Base-by-base conservation (phyloP, 2,888 invertebrate genomes). In the Bugulina stolonifera region DNA sequence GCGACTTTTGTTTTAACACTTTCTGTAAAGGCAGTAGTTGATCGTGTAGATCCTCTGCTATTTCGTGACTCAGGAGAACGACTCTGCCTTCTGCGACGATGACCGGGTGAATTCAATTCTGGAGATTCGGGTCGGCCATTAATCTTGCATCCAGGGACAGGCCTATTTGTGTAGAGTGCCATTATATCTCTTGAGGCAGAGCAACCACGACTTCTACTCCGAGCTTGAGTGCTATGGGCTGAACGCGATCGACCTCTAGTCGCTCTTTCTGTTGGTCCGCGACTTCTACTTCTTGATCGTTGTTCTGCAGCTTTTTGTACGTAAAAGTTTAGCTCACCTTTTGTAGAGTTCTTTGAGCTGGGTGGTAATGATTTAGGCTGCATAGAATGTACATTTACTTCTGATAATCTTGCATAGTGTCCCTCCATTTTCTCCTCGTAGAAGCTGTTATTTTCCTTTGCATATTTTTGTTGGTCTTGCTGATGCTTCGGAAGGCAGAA, bases 101-200 rank as follows among this genome's bases (percentile, higher is more conserved):
- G 64, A 32, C 29, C 32, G 27, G 5, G 3, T 5, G 64, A 64
- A 14, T 27, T n/a, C 5, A 22, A 10, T 14, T 29, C 64, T 27
- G 64, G 64, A 25, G 64, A 64, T 5, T 14, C 18, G 32, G 64
- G 32, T 32, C 25, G 25, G 14, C 32, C 5, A 32, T 32, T 22
- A 2, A 64, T 27, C n/a, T 32, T 64, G n/a, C 34, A 32, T 25
- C 64, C 64, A 29, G 64, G 32, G 2, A 64, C 32, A 32, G 64
- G 64, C 29, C 70, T 10, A 25, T 54, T 43, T 23, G 70, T 70
- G 32, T 70, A 70, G 18, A 70, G 32, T 5, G 70, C 35, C 27
- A 70, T 70, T 10, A 70, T 70, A 23, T 70, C 70, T 43, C 70
- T n/a, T 2, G 70, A 70, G 27, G 64, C 64, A 29, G 64, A 64